These are phyloP conservation scores for Nomada ferruginata DNA, from an alignment of 2,888 invertebrate species.

Conservation along the genomic window DNA sequence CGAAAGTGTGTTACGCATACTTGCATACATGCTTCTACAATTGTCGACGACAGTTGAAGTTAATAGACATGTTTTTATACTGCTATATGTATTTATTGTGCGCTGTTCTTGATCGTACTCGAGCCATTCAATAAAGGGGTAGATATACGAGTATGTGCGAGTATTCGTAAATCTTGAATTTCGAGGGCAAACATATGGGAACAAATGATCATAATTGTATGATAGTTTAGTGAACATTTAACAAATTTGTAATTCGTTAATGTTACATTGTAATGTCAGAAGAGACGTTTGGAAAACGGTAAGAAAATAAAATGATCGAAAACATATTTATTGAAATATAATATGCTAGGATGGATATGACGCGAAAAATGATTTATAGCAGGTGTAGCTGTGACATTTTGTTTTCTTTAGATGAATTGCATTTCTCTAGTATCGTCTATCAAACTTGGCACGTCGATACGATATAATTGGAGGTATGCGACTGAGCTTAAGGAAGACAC, in stretches of 20 bases:
- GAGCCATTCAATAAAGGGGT: not conserved
- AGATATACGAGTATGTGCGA: not conserved
- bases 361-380: no score
- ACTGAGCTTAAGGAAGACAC: conserved; percentile 17
- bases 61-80: conserved; percentile 6
- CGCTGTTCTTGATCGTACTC: not conserved
- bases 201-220: conserved; percentile 4
- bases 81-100: conserved; percentile 5
- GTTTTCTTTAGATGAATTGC: no score
- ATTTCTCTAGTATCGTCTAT: no score
- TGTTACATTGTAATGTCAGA: not conserved
- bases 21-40: conserved; percentile 27
- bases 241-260: conserved; percentile 23
- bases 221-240: not conserved
- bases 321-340: conserved; percentile 1
- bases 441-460: not conserved
- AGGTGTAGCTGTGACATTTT: no score
- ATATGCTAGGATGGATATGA: conserved; percentile 3
- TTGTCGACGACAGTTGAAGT: not conserved
- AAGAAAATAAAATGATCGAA: conserved; percentile 24
- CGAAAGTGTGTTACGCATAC: not conserved
- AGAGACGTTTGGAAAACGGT: not conserved
- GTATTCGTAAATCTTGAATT: conserved; percentile 4
- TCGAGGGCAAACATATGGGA: not conserved
- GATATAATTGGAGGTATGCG: not conserved